Evolutionary conservation across 2,113 vertebrate species (phyloP).

Genomic region (Eclectus roratus): DNA sequence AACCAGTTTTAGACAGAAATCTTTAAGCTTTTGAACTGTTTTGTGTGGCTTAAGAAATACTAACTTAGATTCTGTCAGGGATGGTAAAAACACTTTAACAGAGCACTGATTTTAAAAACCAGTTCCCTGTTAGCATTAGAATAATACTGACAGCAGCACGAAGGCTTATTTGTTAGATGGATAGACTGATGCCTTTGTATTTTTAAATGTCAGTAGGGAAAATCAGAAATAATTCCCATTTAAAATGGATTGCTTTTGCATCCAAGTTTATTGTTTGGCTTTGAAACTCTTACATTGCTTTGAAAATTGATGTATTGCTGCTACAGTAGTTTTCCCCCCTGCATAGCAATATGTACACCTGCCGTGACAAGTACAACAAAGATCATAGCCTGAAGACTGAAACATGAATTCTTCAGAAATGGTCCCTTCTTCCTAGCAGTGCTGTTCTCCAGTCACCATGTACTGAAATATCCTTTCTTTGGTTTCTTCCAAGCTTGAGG

Average conservation of each 20-base stretch:
- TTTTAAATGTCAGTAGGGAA: not conserved
- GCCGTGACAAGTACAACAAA: accelerated
- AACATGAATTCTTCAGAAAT: not conserved
- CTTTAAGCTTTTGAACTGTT: not conserved
- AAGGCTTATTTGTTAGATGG: not conserved
- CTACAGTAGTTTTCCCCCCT: not conserved
- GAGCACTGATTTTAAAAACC: not conserved
- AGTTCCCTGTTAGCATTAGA: not conserved
- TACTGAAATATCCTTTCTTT: not conserved
- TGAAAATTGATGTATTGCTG: not conserved
- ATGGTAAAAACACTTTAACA: not conserved
- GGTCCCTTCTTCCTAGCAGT: not conserved
- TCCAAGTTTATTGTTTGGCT: not conserved
- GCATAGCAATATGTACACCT: accelerated
- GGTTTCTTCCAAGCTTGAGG: not conserved
- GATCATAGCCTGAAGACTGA: not conserved
- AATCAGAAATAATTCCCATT: not conserved
- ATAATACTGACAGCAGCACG: not conserved
- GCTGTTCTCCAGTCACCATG: not conserved
- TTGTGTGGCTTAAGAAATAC: not conserved
- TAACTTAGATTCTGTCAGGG: not conserved
- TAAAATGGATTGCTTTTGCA: not conserved
- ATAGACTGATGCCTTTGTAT: not conserved
- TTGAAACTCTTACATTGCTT: not conserved
- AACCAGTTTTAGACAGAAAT: not conserved